phyloP scores from a whole-genome alignment of 2,888 invertebrate genomes.

The Hermodice carunculata region DNA sequence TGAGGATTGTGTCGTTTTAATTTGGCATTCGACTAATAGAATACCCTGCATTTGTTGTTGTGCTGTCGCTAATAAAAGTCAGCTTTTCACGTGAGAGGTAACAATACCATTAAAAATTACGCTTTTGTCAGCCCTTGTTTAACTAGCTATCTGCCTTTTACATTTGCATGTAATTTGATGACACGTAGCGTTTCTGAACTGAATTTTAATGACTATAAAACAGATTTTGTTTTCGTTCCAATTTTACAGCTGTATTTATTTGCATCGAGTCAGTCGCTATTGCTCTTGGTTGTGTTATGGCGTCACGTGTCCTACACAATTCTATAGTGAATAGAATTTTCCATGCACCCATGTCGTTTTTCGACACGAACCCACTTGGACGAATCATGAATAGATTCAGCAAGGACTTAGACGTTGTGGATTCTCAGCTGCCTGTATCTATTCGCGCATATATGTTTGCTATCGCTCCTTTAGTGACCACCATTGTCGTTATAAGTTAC shows the following conservation, averaged over 20 bases:
- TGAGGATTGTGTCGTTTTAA: too few relatives aligned
- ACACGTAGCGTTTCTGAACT: too few relatives aligned
- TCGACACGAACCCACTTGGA: conserved; percentile 10
- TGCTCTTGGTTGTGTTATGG: background rate
- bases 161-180: too few relatives aligned
- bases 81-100: background rate
- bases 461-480: conserved; percentile 22
- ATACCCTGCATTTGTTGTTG: too few relatives aligned
- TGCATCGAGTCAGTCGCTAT: background rate
- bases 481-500: conserved; percentile 34
- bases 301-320: background rate
- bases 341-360: conserved; percentile 11
- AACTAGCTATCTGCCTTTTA: too few relatives aligned
- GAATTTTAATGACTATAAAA: too few relatives aligned
- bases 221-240: too few relatives aligned
- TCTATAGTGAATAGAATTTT: background rate
- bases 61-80: too few relatives aligned
- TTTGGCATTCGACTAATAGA: too few relatives aligned
- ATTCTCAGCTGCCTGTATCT: background rate
- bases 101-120: too few relatives aligned
- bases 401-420: conserved; percentile 8
- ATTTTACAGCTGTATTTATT: background rate
- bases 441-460: background rate
- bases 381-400: conserved; percentile 11
- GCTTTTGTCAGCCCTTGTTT: too few relatives aligned